Base-by-base conservation (phyloP, 2,113 vertebrate species). In the Cryptomyrus ogoouensis region DNA sequence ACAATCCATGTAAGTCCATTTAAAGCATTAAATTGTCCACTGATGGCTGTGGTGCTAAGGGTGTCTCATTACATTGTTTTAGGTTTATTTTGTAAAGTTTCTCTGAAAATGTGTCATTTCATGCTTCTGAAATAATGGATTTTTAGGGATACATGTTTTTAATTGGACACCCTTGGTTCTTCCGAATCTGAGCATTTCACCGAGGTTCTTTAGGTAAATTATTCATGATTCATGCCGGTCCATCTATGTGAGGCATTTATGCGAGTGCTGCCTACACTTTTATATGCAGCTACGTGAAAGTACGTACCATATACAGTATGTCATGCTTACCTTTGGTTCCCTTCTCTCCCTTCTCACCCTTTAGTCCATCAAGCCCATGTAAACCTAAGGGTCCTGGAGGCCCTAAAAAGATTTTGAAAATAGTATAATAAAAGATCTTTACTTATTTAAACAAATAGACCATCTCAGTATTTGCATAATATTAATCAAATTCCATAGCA, bases 291-390 rank as follows among this genome's bases (percentile, higher is more conserved):
- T 35, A 13, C 5, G 19, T 24, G 24, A 49, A 24, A 49, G 8
- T 15, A n/a, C 2, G 7, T 35, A 24, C 66, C n/a, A 47, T 50
- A 47, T 86, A n/a, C n/a, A n/a, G n/a, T n/a, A n/a, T 50, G 47
- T 56, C 44, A 66, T 35, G 88, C 94, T 96, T 89, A 99, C 98
- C 98, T 1, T 94, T 94, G 47, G 95, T 31, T 42, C 98, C 98
- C 87, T 92, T 94, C 17, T 97, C 96, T 12, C 98, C 98, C 90
- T 97, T 98, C 52, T 95, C 96, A 89, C 98, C 98, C 1, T 94
- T 94, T n/a, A 97, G 96, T 66, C 98, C 98, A 10, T 96, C 92
- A 21, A 96, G 92, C 47, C 96, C 96, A 88, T 95, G 93, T 24
- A 96, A 90, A 19, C 96, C 96, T 27, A 94, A 91, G 0, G 94